phyloP scores from a whole-genome alignment of 2,888 invertebrate species.

The Plebejus melissa region DNA sequence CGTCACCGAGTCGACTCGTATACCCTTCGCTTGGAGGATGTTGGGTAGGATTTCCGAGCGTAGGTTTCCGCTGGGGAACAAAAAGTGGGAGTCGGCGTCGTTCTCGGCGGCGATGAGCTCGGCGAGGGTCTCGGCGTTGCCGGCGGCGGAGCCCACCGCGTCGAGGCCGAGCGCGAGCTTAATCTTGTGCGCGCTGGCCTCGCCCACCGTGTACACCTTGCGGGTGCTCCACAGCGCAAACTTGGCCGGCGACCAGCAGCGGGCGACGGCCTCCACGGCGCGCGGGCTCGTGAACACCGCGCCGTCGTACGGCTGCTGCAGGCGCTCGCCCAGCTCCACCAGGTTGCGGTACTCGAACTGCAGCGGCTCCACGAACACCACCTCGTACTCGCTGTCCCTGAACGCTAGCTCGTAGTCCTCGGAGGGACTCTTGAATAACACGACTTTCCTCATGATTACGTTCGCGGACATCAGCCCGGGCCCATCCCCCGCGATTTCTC shows the following conservation, averaged over 20 bases:
- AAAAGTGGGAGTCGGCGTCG: slow-evolving; percentile 46
- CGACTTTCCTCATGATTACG: slow-evolving; percentile 59
- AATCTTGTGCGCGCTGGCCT: slow-evolving; percentile 52
- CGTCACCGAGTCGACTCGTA: slow-evolving; percentile 53
- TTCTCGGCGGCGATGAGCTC: slow-evolving; percentile 55
- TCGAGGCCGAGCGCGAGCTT: slow-evolving; percentile 57
- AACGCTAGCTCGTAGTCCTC: slow-evolving; percentile 64
- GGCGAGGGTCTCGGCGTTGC: slow-evolving; percentile 61
- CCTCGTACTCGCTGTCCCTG: slow-evolving; percentile 50
- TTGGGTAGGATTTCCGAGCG: slow-evolving; percentile 58
- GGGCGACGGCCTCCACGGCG: slow-evolving; percentile 60
- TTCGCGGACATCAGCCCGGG: not conserved
- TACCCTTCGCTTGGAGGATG: slow-evolving; percentile 45
- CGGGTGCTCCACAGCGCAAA: slow-evolving; percentile 58
- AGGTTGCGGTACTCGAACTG: slow-evolving; percentile 54
- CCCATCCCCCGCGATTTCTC: slow-evolving; percentile 5
- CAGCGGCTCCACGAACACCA: slow-evolving; percentile 64
- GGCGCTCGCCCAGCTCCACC: slow-evolving; percentile 46
- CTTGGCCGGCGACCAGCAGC: slow-evolving; percentile 61
- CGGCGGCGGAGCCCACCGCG: slow-evolving; percentile 53
- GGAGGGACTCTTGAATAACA: slow-evolving; percentile 63
- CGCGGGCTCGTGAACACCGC: slow-evolving; percentile 63
- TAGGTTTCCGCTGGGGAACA: slow-evolving; percentile 67
- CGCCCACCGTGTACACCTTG: slow-evolving; percentile 61
- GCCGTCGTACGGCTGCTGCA: slow-evolving; percentile 51